Base-by-base conservation (phyloP, 2,888 invertebrate species). In the Nymphalis c-album region DNA sequence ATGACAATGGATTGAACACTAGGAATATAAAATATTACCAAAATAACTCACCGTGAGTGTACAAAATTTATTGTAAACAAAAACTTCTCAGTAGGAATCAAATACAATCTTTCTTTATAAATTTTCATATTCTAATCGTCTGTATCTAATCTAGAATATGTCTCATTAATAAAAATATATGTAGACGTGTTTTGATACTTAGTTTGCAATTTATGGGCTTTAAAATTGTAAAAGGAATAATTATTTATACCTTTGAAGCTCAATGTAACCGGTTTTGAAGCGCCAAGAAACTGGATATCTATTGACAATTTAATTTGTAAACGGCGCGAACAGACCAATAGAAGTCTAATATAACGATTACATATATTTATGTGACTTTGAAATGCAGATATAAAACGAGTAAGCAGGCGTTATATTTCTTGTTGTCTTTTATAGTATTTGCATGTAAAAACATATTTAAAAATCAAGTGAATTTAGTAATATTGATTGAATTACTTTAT, bases 191-290 rank as follows among this genome's bases (percentile, higher is more conserved):
- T 50, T 50, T 18, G 10, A 50, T 8, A 50, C 10, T n/a, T 50
- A 50, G 18, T 50, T 50, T 50, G 50, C 10, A 50, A 20, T 50
- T 50, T 18, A 50, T 50, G 18, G 7, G 31, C 16, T 16, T 17
- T 55, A 7, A 55, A 55, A 55, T 55, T 50, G 50, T 20, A 50
- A 20, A 50, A 5, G 20, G 10, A 50, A 50, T 50, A 50, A 50
- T 20, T 20, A 10, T 18, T 20, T 31, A n/a, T 31, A 31, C 31
- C 22, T 55, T 26, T 55, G 16, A 55, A 5, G 31, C 31, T 66
- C 67, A 50, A 64, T 50, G 62, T 35, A 64, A 74, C 75, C 64
- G 70, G 74, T 75, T 74, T 62, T 59, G 64, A 70, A 60, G 59
- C 50, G 50, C 65, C 68, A 65, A 47, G 66, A 50, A 70, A 72